Conservation (phyloP, 2,113 vertebrate genomes). For the Amphiprion percula region DNA sequence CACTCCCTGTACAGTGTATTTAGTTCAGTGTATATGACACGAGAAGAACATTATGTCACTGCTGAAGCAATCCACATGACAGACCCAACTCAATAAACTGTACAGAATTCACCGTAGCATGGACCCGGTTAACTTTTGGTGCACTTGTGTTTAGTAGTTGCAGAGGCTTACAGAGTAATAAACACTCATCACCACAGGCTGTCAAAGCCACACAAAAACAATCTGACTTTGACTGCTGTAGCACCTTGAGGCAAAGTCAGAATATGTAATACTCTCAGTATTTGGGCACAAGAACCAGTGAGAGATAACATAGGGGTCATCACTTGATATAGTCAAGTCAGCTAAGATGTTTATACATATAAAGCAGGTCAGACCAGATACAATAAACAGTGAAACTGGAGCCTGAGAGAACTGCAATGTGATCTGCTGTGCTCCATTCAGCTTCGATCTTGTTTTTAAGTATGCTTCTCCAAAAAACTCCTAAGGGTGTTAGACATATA, state of each 20-base stretch:
- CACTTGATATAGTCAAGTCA: not conserved
- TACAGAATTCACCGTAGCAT: not conserved
- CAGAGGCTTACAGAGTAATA: not conserved
- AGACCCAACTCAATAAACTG: slow-evolving; percentile 19
- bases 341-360: slow-evolving; percentile 11
- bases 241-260: not conserved
- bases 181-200: not conserved
- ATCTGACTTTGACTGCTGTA: not conserved
- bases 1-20: not conserved
- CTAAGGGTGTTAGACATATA: not conserved
- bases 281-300: not conserved
- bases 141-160: not conserved
- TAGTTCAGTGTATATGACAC: not conserved
- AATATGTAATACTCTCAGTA: not conserved
- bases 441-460: not conserved
- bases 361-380: slow-evolving; percentile 40
- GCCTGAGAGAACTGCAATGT: not conserved
- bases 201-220: slow-evolving; percentile 1
- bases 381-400: slow-evolving; percentile 39
- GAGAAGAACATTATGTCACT: slow-evolving; percentile 20
- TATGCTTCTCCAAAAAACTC: not conserved
- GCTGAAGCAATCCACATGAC: slow-evolving; percentile 23
- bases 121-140: not conserved
- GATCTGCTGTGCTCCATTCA: not conserved
- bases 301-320: slow-evolving; percentile 9